These are phyloP conservation scores for Leptinotarsa undecemlineata DNA, from an alignment of 1,140 invertebrate species.

Conservation along the genomic window DNA sequence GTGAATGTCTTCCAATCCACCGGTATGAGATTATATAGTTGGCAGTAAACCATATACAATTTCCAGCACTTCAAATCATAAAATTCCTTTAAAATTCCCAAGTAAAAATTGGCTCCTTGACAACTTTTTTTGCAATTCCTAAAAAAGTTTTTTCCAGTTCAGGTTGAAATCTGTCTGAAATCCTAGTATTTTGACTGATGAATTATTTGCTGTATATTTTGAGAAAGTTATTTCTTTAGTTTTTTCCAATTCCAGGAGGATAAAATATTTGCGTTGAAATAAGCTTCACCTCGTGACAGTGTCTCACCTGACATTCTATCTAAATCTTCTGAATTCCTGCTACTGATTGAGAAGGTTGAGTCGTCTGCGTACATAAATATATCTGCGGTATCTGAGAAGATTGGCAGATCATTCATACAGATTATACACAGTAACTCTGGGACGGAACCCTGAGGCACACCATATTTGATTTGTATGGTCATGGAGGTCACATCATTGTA, in stretches of 20 bases:
- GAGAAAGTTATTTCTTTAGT: conserved; percentile 7
- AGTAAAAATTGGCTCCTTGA: background rate
- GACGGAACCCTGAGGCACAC: no score
- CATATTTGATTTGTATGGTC: background rate
- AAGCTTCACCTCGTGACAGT: conserved; percentile 13
- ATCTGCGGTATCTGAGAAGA: background rate
- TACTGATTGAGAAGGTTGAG: background rate
- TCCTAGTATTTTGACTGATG: conserved; percentile 9
- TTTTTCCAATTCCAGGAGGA: background rate
- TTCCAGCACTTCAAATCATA: no score
- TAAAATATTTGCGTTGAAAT: conserved; percentile 6
- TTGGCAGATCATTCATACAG: background rate
- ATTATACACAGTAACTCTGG: no score
- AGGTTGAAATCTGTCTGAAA: background rate
- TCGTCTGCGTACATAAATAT: background rate
- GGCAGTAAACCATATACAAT: no score
- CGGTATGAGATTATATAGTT: no score
- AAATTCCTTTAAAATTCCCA: no score
- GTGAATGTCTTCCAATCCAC: no score
- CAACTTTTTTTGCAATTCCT: conserved; percentile 4
- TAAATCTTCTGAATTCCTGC: background rate
- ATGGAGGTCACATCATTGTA: background rate
- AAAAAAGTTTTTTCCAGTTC: background rate
- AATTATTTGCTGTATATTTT: conserved; percentile 11
- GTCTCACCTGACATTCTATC: conserved; percentile 1